A percentile compares a stretch with the other conserved stretches of the same genome.
Conservation (phyloP, 2,888 invertebrate genomes). For the Zele albiditarsus region DNA sequence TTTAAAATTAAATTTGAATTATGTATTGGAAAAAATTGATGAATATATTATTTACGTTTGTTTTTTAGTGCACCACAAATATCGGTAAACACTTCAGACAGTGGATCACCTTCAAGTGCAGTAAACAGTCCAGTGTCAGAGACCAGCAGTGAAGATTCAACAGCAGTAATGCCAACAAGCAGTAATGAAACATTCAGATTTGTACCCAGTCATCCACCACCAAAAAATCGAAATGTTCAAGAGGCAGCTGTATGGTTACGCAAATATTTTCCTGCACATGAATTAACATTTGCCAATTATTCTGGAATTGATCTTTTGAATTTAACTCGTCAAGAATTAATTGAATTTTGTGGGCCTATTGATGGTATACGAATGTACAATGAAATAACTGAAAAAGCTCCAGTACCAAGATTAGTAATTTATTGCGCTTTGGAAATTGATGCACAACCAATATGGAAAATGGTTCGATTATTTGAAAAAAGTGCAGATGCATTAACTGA, state of each 20-base stretch:
- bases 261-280: conserved; percentile 81
- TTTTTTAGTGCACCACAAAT: background rate
- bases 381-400: conserved; percentile 85
- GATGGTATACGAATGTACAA: conserved; percentile 96
- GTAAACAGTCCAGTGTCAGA: background rate
- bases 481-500: conserved; percentile 63
- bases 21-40: no score
- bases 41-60: background rate
- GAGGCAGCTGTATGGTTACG: background rate
- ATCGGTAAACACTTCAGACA: background rate
- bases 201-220: background rate
- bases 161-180: background rate
- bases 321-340: conserved; percentile 91
- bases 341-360: conserved; percentile 94
- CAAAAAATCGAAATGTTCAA: background rate
- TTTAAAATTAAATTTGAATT: no score
- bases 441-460: conserved; percentile 81
- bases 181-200: background rate
- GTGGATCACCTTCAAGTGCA: background rate
- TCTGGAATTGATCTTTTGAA: conserved; percentile 92
- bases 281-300: conserved; percentile 87
- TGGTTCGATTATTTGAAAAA: conserved; percentile 80
- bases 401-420: conserved; percentile 86
- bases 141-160: background rate
- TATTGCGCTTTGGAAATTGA: conserved; percentile 84